Base-by-base conservation (phyloP, 1,140 invertebrate genomes). In the Aphelenchoides avenae region DNA sequence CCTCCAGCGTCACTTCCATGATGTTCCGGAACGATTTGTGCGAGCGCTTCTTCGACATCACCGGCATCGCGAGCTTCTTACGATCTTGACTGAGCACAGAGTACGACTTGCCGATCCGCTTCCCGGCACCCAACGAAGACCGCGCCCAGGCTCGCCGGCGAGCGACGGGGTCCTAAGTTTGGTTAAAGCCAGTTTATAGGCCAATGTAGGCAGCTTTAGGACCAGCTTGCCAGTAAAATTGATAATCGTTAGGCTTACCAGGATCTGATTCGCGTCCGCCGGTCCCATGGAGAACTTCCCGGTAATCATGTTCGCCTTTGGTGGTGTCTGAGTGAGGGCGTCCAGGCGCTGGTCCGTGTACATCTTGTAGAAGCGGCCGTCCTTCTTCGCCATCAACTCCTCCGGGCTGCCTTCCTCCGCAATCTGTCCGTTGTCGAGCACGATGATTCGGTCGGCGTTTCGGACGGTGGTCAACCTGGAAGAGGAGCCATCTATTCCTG, bases 371-470 rank as follows among this genome's bases (percentile, higher is more conserved):
- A 78, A 79, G 5, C 73, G 65, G 1, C 68, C 51, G 63, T 52
- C 52, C 73, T 75, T 20, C 30, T 76, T 68, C 13, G 51, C 52
- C 63, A 80, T 74, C 1, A 84, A 66, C 52, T 82, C 69, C 9
- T 78, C 73, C 51, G 82, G 83, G 5, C 71, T 73, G 20, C 83
- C 83, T 42, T 78, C 64, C 70, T 84, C 83, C 0, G 78, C 73
- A 31, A 84, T 79, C 55, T 73, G 50, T 26, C 83, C 83, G 3
- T 78, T 60, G 42, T 80, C 75, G 3, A 84, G 57, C 1, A 84
- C 83, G 37, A 81, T 80, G 30, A 84, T 84, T 56, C 80, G 73
- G 66, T 83, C 79, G n/a, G 83, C 82, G 42, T 80, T 79, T 56
- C 77, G 78, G 5, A 84, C 83, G 0, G 83, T 84, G 2, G 80